Evolutionary conservation across 2,797 vertebrate genomes (phyloP).

Genomic region (Typhlichthys subterraneus): DNA sequence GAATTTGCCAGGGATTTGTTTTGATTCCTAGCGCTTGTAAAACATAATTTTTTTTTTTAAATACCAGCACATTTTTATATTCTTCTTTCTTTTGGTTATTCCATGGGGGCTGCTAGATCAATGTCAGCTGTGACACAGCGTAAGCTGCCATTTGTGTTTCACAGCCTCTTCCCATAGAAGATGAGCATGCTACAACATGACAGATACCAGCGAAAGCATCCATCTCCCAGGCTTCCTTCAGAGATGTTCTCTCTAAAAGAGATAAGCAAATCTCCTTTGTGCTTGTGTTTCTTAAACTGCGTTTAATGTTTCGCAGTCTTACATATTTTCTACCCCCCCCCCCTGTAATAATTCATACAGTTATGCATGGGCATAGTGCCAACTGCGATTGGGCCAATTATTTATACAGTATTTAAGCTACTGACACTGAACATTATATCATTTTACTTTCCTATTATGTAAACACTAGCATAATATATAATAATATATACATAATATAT

Average conservation of each 20-base stretch:
- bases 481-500: too few species aligned
- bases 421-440: slow-evolving; percentile 43
- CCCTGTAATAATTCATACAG: slow-evolving; percentile 46
- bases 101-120: slow-evolving; percentile 40
- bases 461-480: slow-evolving; percentile 16
- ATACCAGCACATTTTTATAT: slow-evolving; percentile 19
- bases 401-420: slow-evolving; percentile 38
- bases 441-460: slow-evolving; percentile 48
- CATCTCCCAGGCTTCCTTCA: slow-evolving; percentile 43
- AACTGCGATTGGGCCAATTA: slow-evolving; percentile 44
- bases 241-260: slow-evolving; percentile 40
- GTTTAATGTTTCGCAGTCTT: slow-evolving; percentile 30
- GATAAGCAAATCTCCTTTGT: slow-evolving; percentile 19
- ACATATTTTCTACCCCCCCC: slow-evolving; percentile 9
- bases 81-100: slow-evolving; percentile 21
- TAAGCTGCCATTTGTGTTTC: slow-evolving; percentile 57
- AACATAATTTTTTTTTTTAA: background rate
- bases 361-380: slow-evolving; percentile 30
- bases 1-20: background rate
- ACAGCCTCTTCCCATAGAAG: slow-evolving; percentile 51
- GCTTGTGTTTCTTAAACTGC: background rate
- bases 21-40: slow-evolving; percentile 8
- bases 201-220: slow-evolving; percentile 49
- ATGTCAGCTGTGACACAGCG: slow-evolving; percentile 52
- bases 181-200: slow-evolving; percentile 45